Evolutionary conservation across 2,113 vertebrate species (phyloP).

Genomic region (Passerina amoena): DNA sequence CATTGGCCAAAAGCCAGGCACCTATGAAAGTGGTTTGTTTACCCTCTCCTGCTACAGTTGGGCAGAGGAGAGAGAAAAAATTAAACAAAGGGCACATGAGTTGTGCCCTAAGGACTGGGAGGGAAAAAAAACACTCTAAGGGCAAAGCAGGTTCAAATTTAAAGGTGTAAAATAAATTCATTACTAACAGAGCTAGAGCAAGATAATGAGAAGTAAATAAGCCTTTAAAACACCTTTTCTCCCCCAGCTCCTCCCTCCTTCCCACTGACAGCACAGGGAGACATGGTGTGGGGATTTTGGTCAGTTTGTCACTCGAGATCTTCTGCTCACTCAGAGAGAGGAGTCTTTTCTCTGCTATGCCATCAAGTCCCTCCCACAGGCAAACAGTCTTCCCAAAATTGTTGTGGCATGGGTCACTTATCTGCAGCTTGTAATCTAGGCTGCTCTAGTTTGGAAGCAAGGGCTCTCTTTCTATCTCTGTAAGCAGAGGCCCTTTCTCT

Average conservation of each 20-base stretch:
- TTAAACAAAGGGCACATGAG: no score
- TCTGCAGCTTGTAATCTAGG: background rate
- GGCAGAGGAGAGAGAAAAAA: background rate
- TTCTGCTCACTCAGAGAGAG: accelerated
- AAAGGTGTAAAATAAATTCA: background rate
- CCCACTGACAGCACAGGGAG: background rate
- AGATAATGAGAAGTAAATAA: background rate
- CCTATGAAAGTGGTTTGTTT: background rate
- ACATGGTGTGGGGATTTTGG: background rate
- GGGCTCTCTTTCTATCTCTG: background rate
- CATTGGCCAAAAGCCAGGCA: background rate
- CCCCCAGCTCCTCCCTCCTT: background rate
- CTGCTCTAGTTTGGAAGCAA: background rate
- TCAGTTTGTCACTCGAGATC: accelerated
- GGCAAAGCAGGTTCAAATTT: background rate
- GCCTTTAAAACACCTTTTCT: background rate
- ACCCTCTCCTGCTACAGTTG: background rate
- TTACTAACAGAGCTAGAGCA: background rate
- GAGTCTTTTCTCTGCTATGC: background rate
- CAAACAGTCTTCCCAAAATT: background rate
- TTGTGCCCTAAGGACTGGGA: background rate
- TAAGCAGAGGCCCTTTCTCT: background rate
- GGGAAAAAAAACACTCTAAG: background rate
- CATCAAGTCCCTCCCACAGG: background rate
- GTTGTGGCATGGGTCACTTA: background rate